These are phyloP conservation scores for Vespertilio murinus DNA, from an alignment of 2,797 vertebrate species.

Conservation along the genomic window DNA sequence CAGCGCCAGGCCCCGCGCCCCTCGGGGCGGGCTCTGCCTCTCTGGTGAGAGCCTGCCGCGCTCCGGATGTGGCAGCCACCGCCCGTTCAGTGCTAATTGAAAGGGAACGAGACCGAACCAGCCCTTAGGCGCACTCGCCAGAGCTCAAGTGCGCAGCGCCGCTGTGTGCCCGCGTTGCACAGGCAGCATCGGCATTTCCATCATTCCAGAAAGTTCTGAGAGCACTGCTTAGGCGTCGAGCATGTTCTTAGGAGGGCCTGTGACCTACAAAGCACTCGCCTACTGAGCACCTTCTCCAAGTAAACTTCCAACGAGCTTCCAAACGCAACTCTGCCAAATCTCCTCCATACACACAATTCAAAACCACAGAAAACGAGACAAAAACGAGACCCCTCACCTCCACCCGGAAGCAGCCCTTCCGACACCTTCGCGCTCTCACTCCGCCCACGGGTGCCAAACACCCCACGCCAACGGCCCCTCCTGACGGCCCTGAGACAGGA, in stretches of 20 bases:
- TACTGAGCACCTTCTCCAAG: neutral
- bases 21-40: neutral
- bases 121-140: neutral
- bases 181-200: neutral
- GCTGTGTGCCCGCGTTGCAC: neutral
- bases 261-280: neutral
- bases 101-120: neutral
- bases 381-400: neutral
- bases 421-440: neutral
- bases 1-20: neutral
- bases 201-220: neutral
- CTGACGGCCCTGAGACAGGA: neutral
- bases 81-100: neutral
- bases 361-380: neutral
- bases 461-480: neutral
- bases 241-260: neutral
- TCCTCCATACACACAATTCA: neutral
- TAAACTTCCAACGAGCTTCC: neutral
- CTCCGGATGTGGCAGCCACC: neutral
- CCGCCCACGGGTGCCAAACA: fast-evolving
- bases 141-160: neutral
- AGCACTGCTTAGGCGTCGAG: neutral
- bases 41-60: neutral
- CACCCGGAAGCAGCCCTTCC: neutral
- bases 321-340: neutral